Conservation (phyloP, 2,797 vertebrate species). For the Morelia viridis region DNA sequence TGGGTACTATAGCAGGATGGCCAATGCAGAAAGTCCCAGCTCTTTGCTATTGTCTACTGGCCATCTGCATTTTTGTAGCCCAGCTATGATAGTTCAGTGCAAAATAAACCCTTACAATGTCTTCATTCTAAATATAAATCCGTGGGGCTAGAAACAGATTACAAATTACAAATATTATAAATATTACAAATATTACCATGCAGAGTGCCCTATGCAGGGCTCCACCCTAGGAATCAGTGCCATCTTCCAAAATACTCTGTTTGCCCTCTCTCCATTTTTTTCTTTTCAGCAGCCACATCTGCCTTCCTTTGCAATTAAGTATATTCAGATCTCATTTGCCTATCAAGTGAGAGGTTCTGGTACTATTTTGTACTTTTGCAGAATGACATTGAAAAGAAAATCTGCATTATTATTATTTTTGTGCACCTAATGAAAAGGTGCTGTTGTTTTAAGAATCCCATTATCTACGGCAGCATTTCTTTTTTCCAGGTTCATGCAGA, state of each 20-base stretch:
- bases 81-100: background rate
- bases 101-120: background rate
- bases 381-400: background rate
- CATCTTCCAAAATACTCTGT: too few relatives aligned
- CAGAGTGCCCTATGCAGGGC: background rate
- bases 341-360: background rate
- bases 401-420: background rate
- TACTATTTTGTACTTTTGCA: background rate
- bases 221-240: too few relatives aligned
- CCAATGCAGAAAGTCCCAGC: background rate
- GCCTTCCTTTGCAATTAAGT: background rate
- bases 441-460: background rate
- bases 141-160: background rate
- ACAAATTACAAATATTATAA: too few relatives aligned
- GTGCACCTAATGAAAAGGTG: background rate
- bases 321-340: background rate
- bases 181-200: too few relatives aligned
- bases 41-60: background rate
- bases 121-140: background rate
- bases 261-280: background rate
- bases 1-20: background rate
- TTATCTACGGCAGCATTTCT: background rate
- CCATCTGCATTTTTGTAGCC: background rate
- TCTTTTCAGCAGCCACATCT: background rate
- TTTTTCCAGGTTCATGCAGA: background rate